phyloP scores from a whole-genome alignment of 64 coral and sea anemone species.

The Pocillopora damicornis region DNA sequence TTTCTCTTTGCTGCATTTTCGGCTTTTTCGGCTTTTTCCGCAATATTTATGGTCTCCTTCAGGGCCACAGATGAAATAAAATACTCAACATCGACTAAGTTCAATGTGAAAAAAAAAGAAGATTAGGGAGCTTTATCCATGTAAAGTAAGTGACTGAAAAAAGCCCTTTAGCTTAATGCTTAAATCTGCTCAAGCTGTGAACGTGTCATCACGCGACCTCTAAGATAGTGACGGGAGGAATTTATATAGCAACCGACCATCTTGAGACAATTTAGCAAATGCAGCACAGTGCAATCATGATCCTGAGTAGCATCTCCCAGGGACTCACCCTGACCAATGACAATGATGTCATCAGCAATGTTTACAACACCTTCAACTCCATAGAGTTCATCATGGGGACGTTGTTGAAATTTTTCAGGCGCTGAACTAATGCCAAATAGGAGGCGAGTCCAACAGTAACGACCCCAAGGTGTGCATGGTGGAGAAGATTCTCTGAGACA shows the following conservation, averaged over 20 bases:
- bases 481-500: background rate
- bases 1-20: slow-evolving; percentile 10
- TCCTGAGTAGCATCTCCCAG: background rate
- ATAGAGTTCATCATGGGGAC: slow-evolving; percentile 11
- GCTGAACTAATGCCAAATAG: slow-evolving; percentile 35
- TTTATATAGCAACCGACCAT: too few species aligned
- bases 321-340: slow-evolving; percentile 13
- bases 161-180: too few species aligned
- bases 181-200: too few species aligned
- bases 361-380: slow-evolving; percentile 12
- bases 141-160: too few species aligned
- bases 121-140: too few species aligned
- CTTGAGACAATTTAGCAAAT: too few species aligned
- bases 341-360: slow-evolving; percentile 39
- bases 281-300: too few species aligned
- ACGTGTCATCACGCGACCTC: too few species aligned
- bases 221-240: too few species aligned
- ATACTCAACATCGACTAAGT: background rate
- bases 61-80: background rate
- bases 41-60: background rate
- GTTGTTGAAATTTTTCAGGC: slow-evolving; percentile 40
- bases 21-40: background rate
- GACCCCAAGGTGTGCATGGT: slow-evolving; percentile 53
- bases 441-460: slow-evolving; percentile 24
- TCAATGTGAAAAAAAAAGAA: background rate